phyloP scores from a whole-genome alignment of 2,888 invertebrate genomes.

The Flabesymbios commensalis region DNA sequence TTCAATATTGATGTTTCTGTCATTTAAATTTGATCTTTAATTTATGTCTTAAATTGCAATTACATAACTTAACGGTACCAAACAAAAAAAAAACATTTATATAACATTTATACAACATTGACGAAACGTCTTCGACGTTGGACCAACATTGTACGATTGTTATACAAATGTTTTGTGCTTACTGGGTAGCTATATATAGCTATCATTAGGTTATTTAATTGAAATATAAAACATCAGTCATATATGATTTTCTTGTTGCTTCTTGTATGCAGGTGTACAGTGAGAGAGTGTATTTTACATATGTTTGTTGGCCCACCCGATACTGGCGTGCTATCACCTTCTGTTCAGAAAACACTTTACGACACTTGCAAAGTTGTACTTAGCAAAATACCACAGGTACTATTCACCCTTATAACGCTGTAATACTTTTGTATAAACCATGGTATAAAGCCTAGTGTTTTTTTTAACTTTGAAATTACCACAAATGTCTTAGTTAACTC shows the following conservation, averaged over 20 bases:
- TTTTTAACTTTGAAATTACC: too few relatives aligned
- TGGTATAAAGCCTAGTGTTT: too few relatives aligned
- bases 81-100: background rate
- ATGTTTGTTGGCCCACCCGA: conserved; percentile 78
- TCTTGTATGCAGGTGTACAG: conserved; percentile 59
- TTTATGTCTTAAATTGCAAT: background rate
- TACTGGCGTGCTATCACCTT: conserved; percentile 75
- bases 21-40: background rate
- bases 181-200: too few relatives aligned
- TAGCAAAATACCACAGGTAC: conserved; percentile 72
- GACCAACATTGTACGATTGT: too few relatives aligned
- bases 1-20: background rate
- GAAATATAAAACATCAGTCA: background rate
- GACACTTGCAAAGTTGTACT: conserved; percentile 73
- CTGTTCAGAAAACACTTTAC: conserved; percentile 79
- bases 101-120: background rate
- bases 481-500: too few relatives aligned
- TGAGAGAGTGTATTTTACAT: conserved; percentile 73
- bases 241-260: background rate
- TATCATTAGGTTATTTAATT: too few relatives aligned
- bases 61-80: too few relatives aligned
- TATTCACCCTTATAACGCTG: too few relatives aligned
- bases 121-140: too few relatives aligned
- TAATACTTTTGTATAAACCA: too few relatives aligned
- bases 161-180: too few relatives aligned